phyloP scores from a whole-genome alignment of 2,888 invertebrate genomes.

The Eupithecia exiguata region DNA sequence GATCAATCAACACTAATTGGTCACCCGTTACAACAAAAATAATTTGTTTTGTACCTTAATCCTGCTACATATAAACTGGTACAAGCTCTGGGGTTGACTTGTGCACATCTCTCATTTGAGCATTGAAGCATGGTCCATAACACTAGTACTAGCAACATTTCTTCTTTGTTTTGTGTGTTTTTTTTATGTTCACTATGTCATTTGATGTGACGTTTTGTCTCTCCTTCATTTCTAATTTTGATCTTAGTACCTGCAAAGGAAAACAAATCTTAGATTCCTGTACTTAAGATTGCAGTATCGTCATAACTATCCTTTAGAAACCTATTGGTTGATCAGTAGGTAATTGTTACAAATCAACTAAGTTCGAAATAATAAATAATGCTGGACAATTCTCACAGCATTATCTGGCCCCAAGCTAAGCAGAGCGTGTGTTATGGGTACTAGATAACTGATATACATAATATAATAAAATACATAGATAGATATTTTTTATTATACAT shows the following conservation, averaged over 20 bases:
- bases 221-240: slow-evolving; percentile 92
- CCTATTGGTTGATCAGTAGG: too few species aligned
- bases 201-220: slow-evolving; percentile 87
- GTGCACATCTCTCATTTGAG: slow-evolving; percentile 75
- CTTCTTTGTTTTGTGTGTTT: slow-evolving; percentile 85
- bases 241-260: slow-evolving; percentile 89
- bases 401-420: too few species aligned
- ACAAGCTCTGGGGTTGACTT: slow-evolving; percentile 66
- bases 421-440: too few species aligned
- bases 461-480: too few species aligned
- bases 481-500: too few species aligned
- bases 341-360: too few species aligned
- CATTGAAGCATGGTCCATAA: slow-evolving; percentile 76
- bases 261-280: neutral
- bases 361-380: too few species aligned
- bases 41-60: slow-evolving; percentile 34
- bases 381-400: too few species aligned
- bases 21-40: slow-evolving; percentile 33
- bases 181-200: slow-evolving; percentile 89
- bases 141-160: slow-evolving; percentile 84
- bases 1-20: slow-evolving; percentile 21
- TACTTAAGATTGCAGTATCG: neutral
- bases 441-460: too few species aligned
- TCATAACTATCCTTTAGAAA: too few species aligned
- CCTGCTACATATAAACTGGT: slow-evolving; percentile 36